Conservation (phyloP, 2,888 invertebrate species). For the Sphinx pinastri region DNA sequence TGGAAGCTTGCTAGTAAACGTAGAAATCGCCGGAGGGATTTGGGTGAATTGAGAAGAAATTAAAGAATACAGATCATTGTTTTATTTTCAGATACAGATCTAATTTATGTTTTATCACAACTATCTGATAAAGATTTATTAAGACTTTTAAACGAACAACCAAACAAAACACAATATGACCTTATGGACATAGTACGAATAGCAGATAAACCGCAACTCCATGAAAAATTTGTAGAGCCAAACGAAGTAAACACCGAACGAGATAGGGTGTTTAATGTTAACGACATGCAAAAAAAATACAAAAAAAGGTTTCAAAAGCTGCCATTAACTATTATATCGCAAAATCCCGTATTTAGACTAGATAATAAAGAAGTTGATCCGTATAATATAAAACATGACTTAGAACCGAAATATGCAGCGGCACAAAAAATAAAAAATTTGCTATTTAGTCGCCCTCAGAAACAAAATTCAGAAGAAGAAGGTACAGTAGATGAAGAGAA, state of each 20-base stretch:
- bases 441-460: slow-evolving; percentile 54
- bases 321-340: slow-evolving; percentile 39
- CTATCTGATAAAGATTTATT: slow-evolving; percentile 68
- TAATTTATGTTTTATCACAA: slow-evolving; percentile 68
- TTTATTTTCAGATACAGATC: slow-evolving; percentile 60
- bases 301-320: slow-evolving; percentile 35
- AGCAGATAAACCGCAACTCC: slow-evolving; percentile 43
- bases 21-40: no score
- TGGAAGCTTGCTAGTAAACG: no score
- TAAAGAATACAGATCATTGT: slow-evolving; percentile 13
- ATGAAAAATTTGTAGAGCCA: neutral
- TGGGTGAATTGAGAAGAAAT: no score
- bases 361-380: slow-evolving; percentile 63
- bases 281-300: slow-evolving; percentile 36
- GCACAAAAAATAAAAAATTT: slow-evolving; percentile 65
- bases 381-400: slow-evolving; percentile 44
- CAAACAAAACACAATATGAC: slow-evolving; percentile 61
- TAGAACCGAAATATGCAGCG: slow-evolving; percentile 58
- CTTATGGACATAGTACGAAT: slow-evolving; percentile 61
- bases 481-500: slow-evolving; percentile 56
- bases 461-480: slow-evolving; percentile 45
- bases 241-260: slow-evolving; percentile 28
- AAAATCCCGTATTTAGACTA: slow-evolving; percentile 59
- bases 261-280: slow-evolving; percentile 27
- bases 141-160: slow-evolving; percentile 62